Evolutionary conservation across 2,888 invertebrate genomes (phyloP).

Genomic region (Neoscelio sp.): DNA sequence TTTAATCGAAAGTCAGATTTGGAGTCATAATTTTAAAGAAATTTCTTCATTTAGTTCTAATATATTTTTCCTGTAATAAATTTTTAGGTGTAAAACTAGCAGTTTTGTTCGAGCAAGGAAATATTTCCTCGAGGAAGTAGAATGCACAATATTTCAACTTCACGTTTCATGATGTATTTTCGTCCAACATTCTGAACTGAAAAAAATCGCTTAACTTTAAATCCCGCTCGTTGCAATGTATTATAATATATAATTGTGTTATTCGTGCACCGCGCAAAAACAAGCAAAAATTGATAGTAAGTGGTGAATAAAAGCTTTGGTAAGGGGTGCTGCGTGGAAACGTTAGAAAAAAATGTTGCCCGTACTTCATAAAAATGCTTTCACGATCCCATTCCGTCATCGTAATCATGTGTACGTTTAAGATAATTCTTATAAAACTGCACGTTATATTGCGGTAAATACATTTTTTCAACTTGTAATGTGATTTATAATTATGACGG

Average conservation of each 20-base stretch:
- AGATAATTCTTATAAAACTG: constrained; percentile 3
- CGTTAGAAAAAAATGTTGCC: neutral
- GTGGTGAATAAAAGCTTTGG: constrained; percentile 18
- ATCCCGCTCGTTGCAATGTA: neutral
- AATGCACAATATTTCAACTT: constrained; percentile 41
- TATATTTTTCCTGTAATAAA: constrained; percentile 41
- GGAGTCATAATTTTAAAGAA: no score
- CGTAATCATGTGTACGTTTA: constrained; percentile 9
- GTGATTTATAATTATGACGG: neutral
- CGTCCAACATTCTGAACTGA: constrained; percentile 11
- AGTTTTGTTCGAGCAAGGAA: constrained; percentile 54
- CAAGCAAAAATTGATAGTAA: constrained; percentile 20
- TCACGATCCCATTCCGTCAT: neutral
- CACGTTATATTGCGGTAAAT: constrained; percentile 7
- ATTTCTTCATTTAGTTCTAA: constrained; percentile 14
- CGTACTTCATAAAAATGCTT: neutral
- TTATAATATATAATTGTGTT: constrained; percentile 31
- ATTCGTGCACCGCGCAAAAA: neutral
- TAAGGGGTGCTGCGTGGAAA: neutral
- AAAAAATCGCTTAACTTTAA: constrained; percentile 29
- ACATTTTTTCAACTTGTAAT: neutral
- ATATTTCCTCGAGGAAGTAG: constrained; percentile 39
- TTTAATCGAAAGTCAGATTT: no score
- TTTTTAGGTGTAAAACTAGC: constrained; percentile 49
- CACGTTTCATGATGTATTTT: constrained; percentile 42